Base-by-base conservation (phyloP, 2,888 invertebrate species). In the Archips xylosteana region DNA sequence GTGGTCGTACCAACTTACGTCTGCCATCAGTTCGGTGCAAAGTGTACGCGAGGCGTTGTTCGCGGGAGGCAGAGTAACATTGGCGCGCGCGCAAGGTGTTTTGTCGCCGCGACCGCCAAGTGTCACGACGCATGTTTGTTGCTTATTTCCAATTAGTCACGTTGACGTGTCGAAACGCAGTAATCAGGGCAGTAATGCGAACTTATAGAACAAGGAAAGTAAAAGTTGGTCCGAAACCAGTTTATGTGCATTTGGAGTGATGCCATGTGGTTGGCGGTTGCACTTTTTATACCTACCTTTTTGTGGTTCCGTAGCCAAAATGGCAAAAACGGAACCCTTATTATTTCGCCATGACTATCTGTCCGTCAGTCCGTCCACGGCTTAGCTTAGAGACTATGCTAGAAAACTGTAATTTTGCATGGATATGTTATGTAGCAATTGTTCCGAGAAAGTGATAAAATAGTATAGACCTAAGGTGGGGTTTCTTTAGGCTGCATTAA, bases 101-200 rank as follows among this genome's bases (percentile, higher is more conserved):
- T 39, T 39, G 39, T 39, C 39, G 39, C 39, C 51, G 63, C 42
- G 73, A 34, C 64, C 69, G 69, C 54, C 63, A 65, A 68, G 64
- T 65, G 72, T 62, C 69, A 64, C 66, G 66, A 66, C 39, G 64
- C 49, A 34, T 67, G 62, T 49, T 64, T 3, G 32, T n/a, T 57
- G 66, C 54, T 66, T 9, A 69, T 65, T 60, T 57, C 45, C 74
- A 70, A 74, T 74, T 70, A 65, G 69, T 74, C 65, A 65, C 69
- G 74, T 51, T 63, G 61, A 65, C 51, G 54, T 63, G 62, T 54
- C 10, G 61, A 61, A 71, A 71, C 39, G 13, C 13, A 5, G 67
- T 54, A 68, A 66, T 60, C 71, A 47, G 45, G 49, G 47, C 60
- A 57, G 67, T 32, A 42, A 51, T 45, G 57, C 57, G 71, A 12